phyloP scores from a whole-genome alignment of 2,113 vertebrate genomes.

The Cnemophilus loriae region DNA sequence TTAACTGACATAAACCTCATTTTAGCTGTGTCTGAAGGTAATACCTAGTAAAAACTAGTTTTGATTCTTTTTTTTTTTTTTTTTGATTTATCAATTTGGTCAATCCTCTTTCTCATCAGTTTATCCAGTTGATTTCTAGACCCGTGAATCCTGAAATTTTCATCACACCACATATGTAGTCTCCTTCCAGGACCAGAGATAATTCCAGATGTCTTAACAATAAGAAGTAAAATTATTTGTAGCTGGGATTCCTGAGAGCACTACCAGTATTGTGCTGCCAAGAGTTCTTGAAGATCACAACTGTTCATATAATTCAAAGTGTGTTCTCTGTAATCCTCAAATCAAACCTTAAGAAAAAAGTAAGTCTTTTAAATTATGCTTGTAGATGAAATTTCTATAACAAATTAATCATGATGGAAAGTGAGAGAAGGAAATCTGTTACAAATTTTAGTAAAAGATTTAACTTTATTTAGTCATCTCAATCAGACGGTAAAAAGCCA shows the following conservation, averaged over 20 bases:
- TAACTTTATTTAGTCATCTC: background rate
- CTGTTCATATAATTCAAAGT: background rate
- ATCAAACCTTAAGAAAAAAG: background rate
- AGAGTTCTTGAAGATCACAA: background rate
- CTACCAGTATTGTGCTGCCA: background rate
- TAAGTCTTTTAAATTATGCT: background rate
- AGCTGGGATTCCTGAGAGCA: background rate
- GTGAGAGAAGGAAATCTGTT: background rate
- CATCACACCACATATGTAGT: background rate
- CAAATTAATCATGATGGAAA: background rate
- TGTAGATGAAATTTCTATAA: background rate
- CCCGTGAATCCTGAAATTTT: background rate
- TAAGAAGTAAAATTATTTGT: background rate
- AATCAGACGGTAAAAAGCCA: background rate
- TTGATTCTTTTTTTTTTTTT: background rate
- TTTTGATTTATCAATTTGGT: background rate
- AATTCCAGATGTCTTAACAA: background rate
- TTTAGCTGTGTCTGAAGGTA: background rate
- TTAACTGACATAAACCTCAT: conserved; percentile 1
- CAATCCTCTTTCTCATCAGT: background rate
- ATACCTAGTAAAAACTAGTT: background rate
- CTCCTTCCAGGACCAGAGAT: background rate
- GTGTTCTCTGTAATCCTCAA: background rate
- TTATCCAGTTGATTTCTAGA: background rate
- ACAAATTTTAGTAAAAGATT: background rate